Conservation (phyloP, 2,888 invertebrate species). For the Lamproptera curius region DNA sequence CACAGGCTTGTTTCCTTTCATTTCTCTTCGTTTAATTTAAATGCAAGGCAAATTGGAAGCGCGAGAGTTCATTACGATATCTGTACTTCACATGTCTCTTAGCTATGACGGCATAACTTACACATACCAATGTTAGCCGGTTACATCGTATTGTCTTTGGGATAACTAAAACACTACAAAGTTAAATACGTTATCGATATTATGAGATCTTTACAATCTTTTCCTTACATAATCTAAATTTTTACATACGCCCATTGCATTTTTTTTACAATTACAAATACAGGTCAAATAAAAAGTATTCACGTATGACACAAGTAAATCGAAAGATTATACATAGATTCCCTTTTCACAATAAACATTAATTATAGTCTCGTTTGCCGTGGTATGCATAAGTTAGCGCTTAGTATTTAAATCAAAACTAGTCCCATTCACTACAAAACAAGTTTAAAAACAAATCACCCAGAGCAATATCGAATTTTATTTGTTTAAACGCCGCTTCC, state of each 20-base stretch:
- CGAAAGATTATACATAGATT: constrained; percentile 11
- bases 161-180: constrained; percentile 17
- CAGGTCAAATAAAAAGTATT: constrained; percentile 11
- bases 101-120: constrained; percentile 16
- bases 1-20: constrained; percentile 47
- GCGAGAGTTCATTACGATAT: constrained; percentile 6
- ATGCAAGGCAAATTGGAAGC: constrained; percentile 41
- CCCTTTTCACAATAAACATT: not conserved
- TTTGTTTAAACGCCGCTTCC: constrained; percentile 3
- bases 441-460: constrained; percentile 61
- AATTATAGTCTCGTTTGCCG: not conserved
- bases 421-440: constrained; percentile 61
- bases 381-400: constrained; percentile 41
- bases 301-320: constrained; percentile 14
- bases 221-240: constrained; percentile 14
- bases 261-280: not conserved
- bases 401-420: constrained; percentile 49
- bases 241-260: constrained; percentile 8
- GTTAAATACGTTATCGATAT: constrained; percentile 18
- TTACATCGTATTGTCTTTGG: constrained; percentile 17
- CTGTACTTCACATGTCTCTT: constrained; percentile 1
- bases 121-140: constrained; percentile 15
- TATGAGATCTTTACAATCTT: constrained; percentile 21
- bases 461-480: constrained; percentile 42
- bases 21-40: constrained; percentile 56